These are phyloP conservation scores for Nowickia ferox DNA, from an alignment of 2,888 invertebrate genomes.

Conservation along the genomic window DNA sequence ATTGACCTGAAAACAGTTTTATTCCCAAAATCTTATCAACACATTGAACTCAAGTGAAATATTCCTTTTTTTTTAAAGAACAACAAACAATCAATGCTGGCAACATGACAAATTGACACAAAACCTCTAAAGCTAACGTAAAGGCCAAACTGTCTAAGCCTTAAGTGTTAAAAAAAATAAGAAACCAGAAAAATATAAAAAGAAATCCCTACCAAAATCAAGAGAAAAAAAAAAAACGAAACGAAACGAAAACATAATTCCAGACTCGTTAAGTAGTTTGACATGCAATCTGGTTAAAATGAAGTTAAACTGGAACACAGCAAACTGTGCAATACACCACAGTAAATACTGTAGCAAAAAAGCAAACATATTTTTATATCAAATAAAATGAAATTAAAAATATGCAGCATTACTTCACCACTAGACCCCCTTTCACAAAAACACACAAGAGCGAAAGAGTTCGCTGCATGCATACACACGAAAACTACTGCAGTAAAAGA, in stretches of 20 bases:
- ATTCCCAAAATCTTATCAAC: no score
- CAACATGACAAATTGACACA: no score
- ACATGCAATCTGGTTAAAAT: conserved; percentile 64
- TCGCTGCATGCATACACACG: not conserved
- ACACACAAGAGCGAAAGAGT: conserved; percentile 10
- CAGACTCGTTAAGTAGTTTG: conserved; percentile 67
- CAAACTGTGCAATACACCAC: conserved; percentile 13
- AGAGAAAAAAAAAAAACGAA: not conserved
- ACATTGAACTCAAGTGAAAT: no score
- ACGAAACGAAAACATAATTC: conserved; percentile 20
- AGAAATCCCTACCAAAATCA: not conserved
- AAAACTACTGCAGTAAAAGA: conserved; percentile 44
- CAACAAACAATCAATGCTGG: no score
- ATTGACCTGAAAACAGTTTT: no score
- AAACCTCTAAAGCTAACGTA: not conserved
- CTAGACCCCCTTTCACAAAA: not conserved
- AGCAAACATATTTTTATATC: not conserved
- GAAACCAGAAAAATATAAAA: not conserved
- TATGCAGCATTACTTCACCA: conserved; percentile 45
- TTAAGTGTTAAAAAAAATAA: not conserved
- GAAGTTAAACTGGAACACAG: not conserved
- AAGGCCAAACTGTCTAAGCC: not conserved
- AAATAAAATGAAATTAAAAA: conserved; percentile 25
- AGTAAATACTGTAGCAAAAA: conserved; percentile 11
- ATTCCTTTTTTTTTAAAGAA: no score